Base-by-base conservation (phyloP, 1,140 invertebrate genomes). In the Ridgeia piscesae region DNA sequence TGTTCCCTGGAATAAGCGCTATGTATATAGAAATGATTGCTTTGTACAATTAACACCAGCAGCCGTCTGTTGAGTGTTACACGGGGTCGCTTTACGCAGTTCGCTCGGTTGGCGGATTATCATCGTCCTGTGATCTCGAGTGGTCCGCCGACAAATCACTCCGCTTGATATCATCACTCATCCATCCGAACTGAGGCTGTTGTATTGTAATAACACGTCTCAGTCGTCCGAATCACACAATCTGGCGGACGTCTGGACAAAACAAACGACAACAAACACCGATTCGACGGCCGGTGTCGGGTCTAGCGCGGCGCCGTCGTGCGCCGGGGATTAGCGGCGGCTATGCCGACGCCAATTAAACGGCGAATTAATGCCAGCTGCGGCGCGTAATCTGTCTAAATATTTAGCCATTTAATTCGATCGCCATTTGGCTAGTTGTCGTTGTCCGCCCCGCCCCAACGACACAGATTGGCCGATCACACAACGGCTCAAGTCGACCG, bases 361-460 rank as follows among this genome's bases (percentile, higher is more conserved):
- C 58, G 58, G 58, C 58, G 58, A 77, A 77, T 77, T 77, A 77
- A 77, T 77, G 27, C 58, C 58, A 77, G 58, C 58, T 77, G 58
- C 58, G 58, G 27, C 58, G 58, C 58, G 58, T 77, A 77, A 77
- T 77, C 58, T 77, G 58, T 77, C 58, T 77, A 77, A 77, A 77
- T 77, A 77, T 77, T 77, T 77, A 77, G 58, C 58, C 58, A 31
- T 77, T 77, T 77, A 77, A 77, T 1, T 77, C 58, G 58, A 31
- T 77, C 58, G 58, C 58, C 58, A 77, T 77, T 77, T 77, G 58
- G 58, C 58, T 77, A 77, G 58, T 77, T 77, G 58, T 77, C 58
- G 58, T 77, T 77, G 58, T 77, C 58, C 58, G 58, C 17, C 58
- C 58, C 58, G 27, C 58, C 58, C 58, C 58, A 21, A 8, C 58